phyloP scores from a whole-genome alignment of 2,797 vertebrate species.

The Enteromius afrohamiltoni region DNA sequence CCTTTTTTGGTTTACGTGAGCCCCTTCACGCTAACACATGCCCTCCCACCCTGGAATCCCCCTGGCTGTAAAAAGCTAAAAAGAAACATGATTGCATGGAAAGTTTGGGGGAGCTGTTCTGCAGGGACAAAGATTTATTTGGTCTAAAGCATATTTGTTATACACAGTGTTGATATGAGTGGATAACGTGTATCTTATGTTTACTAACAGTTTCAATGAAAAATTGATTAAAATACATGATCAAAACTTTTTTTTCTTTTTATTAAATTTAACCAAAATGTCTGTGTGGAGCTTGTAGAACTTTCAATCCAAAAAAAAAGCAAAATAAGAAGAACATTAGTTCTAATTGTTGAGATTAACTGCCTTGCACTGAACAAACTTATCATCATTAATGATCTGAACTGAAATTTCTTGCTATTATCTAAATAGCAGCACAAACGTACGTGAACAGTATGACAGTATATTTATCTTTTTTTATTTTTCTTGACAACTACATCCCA shows the following conservation, averaged over 20 bases:
- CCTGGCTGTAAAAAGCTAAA: constrained; percentile 43
- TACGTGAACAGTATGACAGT: background rate
- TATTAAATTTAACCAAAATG: background rate
- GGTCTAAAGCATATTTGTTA: background rate
- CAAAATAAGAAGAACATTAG: background rate
- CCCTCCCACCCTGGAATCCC: constrained; percentile 44
- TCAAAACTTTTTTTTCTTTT: background rate
- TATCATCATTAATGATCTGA: background rate
- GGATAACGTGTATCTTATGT: background rate
- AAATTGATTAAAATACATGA: background rate
- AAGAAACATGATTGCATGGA: constrained; percentile 29
- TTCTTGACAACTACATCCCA: background rate
- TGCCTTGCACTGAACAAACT: background rate
- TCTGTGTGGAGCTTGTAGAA: background rate
- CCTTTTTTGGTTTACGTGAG: constrained; percentile 51
- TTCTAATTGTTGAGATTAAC: background rate
- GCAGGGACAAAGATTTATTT: constrained; percentile 26
- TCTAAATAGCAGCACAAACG: constrained; percentile 4
- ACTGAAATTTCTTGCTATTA: background rate
- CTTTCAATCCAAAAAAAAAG: background rate
- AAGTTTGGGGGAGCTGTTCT: constrained; percentile 38
- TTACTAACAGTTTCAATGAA: constrained; percentile 4
- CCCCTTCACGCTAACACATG: constrained; percentile 24
- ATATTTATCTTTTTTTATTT: background rate
- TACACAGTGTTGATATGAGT: constrained; percentile 1